Evolutionary conservation across 2,113 vertebrate genomes (phyloP).

Genomic region (Vulpes vulpes): DNA sequence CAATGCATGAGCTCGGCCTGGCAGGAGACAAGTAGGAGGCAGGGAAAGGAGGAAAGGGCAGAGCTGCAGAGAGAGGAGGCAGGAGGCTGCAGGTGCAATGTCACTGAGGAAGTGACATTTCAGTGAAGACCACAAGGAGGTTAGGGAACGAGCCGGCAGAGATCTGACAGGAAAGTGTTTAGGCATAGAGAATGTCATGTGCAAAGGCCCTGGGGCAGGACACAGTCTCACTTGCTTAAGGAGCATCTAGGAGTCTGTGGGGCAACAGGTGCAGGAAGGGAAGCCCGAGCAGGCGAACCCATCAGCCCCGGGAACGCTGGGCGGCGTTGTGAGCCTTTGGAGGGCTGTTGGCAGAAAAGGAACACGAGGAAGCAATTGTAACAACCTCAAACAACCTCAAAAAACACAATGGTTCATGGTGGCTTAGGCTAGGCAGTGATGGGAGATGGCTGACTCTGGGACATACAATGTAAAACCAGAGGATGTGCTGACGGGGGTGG

Average conservation of each 20-base stretch:
- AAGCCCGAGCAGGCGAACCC: accelerated
- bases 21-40: accelerated
- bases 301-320: accelerated
- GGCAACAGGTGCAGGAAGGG: background rate
- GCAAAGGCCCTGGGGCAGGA: background rate
- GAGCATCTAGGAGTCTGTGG: background rate
- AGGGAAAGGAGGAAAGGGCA: background rate
- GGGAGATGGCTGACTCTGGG: background rate
- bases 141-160: no score
- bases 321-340: background rate
- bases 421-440: accelerated
- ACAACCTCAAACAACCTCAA: accelerated
- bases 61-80: background rate
- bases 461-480: accelerated
- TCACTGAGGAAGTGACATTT: background rate
- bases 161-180: accelerated
- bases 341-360: background rate
- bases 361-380: accelerated
- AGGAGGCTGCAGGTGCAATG: background rate
- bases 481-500: no score
- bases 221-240: background rate
- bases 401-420: accelerated
- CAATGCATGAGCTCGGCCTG: accelerated
- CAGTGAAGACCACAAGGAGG: background rate
- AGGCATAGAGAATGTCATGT: background rate